These are phyloP conservation scores for Caenorhabditis parvicauda DNA, from an alignment of 2,888 invertebrate genomes.

Conservation along the genomic window DNA sequence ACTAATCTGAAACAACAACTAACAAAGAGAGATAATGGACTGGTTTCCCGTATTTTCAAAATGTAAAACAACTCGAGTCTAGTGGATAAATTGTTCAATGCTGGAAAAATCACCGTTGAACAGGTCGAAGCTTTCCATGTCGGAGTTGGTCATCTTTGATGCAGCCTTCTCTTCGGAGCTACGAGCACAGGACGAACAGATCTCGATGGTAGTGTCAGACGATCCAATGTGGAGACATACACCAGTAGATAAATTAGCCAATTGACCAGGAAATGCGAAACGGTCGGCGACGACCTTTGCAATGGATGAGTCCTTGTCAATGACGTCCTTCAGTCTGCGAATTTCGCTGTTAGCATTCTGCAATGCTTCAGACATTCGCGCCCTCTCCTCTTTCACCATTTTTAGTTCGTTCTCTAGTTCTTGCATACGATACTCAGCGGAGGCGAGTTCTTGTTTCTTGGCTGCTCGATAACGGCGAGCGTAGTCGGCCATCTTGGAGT, in stretches of 20 bases:
- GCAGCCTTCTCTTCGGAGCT: conserved; percentile 10
- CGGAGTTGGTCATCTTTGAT: conserved; percentile 5
- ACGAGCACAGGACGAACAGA: conserved; percentile 23
- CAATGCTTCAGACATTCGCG: conserved; percentile 12
- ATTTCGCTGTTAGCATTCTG: conserved; percentile 10
- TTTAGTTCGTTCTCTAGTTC: conserved; percentile 26
- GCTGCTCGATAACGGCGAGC: conserved; percentile 46
- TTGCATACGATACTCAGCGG: conserved; percentile 8
- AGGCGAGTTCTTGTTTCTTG: conserved; percentile 39
- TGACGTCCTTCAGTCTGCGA: conserved; percentile 13
- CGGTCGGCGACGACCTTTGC: conserved; percentile 26
- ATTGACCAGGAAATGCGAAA: neutral
- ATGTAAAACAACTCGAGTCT: neutral
- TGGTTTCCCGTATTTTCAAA: conserved; percentile 2
- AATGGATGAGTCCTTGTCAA: conserved; percentile 26
- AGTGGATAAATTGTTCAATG: neutral
- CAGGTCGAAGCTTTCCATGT: conserved; percentile 4
- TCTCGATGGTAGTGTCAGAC: conserved; percentile 22
- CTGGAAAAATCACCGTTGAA: conserved; percentile 17
- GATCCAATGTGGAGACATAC: conserved; percentile 24
- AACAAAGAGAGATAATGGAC: neutral
- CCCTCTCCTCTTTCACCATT: conserved; percentile 15
- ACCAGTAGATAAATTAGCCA: conserved; percentile 8
- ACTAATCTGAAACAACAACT: no score
- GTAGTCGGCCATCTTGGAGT: conserved; percentile 46